Base-by-base conservation (phyloP, 2,113 vertebrate genomes). In the Pterophyllum scalare region DNA sequence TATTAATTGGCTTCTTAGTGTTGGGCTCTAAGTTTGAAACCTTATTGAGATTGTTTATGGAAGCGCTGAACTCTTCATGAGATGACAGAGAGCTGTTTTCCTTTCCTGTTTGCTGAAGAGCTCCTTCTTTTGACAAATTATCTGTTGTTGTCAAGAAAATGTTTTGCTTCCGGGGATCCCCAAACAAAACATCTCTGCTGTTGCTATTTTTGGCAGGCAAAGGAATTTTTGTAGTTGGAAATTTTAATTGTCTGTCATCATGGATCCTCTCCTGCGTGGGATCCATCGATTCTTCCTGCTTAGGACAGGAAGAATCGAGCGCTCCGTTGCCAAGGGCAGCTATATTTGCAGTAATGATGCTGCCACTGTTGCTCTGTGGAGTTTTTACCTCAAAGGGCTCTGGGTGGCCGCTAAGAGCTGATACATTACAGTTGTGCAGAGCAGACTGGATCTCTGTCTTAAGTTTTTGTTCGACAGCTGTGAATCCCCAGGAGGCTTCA, bases 261-360 rank as follows among this genome's bases (percentile, higher is more conserved):
- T 87, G 6, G 28, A 59, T 70, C 82, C 26, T 90, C 80, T 92
- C 93, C 62, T 93, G 93, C 72, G 70, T 91, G 83, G 93, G 75
- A 88, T 95, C 91, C 85, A 86, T 43, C 31, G 86, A 82, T 85
- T 88, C 86, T 52, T 95, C 92, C 91, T 94, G 91, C 82, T 87
- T 87, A 52, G 91, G 89, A 86, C 35, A 83, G 79, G 82, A 93
- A 15, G 85, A 61, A 81, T 95, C 91, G 79, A 75, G 87, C n/a
- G 87, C 79, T 88, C 70, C 5, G 75, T 83, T 79, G 79, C 91
- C 81, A 74, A 88, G 80, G 75, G 65, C 81, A 33, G 80, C 75
- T 90, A 89, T 93, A 80, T 88, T 90, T 87, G 14, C 91, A 80
- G 88, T 85, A 61, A 65, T 84, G 58, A 33, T 88, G 87, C 83